These are phyloP conservation scores for Caracal caracal DNA, from an alignment of 2,113 vertebrate genomes.

Conservation along the genomic window DNA sequence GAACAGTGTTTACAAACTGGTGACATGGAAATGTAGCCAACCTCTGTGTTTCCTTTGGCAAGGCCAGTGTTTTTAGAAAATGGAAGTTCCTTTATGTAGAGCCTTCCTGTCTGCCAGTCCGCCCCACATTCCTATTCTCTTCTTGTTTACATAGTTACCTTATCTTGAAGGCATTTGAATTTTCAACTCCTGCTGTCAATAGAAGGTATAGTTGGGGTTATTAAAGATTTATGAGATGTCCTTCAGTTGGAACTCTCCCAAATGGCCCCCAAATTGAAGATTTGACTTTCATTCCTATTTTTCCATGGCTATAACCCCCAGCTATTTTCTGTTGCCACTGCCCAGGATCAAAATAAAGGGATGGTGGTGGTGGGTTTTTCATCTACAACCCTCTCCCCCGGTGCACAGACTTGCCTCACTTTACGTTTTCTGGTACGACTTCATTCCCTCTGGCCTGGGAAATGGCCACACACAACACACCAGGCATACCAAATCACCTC, in stretches of 20 bases:
- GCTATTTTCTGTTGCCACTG: not conserved
- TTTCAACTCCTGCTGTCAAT: not conserved
- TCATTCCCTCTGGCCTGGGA: not conserved
- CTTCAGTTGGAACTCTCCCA: not conserved
- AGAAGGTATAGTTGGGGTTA: not conserved
- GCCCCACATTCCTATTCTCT: not conserved
- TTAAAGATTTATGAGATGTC: not conserved
- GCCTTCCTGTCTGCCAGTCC: not conserved
- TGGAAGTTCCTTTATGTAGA: not conserved
- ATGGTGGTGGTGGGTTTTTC: not conserved
- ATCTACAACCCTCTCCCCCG: not conserved
- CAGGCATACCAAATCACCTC: not conserved
- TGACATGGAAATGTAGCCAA: not conserved
- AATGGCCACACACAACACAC: not conserved
- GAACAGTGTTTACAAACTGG: not conserved
- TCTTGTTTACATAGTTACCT: not conserved
- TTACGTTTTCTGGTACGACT: not conserved
- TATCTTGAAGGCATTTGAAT: not conserved
- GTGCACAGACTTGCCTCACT: not conserved
- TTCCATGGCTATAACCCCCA: not conserved
- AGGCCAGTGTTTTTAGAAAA: not conserved
- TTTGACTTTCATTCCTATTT: not conserved
- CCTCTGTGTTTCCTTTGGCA: slow-evolving; percentile 11
- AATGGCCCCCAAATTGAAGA: not conserved
- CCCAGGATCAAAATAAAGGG: not conserved